Conservation (phyloP, 1,140 invertebrate species). For the Drosophila serrata region DNA sequence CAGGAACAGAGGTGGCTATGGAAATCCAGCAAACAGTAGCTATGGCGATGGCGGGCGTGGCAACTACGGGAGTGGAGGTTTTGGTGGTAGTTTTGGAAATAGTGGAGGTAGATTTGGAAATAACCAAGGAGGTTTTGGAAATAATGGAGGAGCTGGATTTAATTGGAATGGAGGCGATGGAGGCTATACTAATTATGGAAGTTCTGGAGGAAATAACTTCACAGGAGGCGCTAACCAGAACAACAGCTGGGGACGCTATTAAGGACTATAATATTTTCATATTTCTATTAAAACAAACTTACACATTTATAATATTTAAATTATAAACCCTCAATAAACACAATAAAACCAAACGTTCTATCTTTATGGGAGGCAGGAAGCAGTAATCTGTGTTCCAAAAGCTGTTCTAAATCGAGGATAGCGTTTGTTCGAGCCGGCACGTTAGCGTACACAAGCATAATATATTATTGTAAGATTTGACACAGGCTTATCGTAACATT, state of each 20-base stretch:
- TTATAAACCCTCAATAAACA: background rate
- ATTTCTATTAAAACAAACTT: background rate
- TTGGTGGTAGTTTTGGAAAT: background rate
- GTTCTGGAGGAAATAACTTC: conserved; percentile 1
- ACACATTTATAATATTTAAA: background rate
- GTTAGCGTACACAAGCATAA: too few species aligned
- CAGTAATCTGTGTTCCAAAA: too few species aligned
- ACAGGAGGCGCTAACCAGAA: background rate
- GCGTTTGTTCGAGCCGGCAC: too few species aligned
- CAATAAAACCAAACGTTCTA: too few species aligned
- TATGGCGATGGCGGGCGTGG: conserved; percentile 16
- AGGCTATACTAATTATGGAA: conserved; percentile 12
- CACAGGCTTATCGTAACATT: too few species aligned
- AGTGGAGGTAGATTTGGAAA: conserved; percentile 7
- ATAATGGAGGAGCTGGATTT: conserved; percentile 6
- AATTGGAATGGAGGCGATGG: conserved; percentile 4
- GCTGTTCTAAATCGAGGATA: too few species aligned
- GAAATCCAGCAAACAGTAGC: conserved; percentile 30
- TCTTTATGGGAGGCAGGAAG: too few species aligned
- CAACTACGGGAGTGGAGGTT: background rate
- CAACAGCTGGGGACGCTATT: background rate
- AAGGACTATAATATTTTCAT: background rate
- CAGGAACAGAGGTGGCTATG: conserved; percentile 49
- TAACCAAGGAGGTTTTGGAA: conserved; percentile 2
- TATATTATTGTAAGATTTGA: too few species aligned